A percentile compares a stretch with the other conserved stretches of the same genome.
These are phyloP conservation scores for Lucilia sericata DNA, from an alignment of 1,140 invertebrate genomes.

Conservation along the genomic window DNA sequence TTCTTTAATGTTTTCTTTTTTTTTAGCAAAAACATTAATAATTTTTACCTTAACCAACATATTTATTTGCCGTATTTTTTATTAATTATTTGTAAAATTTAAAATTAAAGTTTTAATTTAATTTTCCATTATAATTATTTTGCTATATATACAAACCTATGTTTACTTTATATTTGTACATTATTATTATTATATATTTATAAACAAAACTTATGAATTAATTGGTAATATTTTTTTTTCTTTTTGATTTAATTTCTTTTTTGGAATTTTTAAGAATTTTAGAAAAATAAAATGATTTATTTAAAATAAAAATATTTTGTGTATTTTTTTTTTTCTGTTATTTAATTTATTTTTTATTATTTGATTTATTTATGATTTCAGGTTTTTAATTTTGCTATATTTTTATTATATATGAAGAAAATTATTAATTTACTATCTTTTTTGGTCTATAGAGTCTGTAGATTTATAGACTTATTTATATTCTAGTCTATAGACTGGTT, in stretches of 20 bases:
- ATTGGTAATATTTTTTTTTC: constrained; percentile 2
- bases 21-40: background rate
- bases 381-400: background rate
- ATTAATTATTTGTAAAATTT: constrained; percentile 34
- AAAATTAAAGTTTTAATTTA: constrained; percentile 42
- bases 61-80: background rate
- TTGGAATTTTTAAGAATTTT: constrained; percentile 20
- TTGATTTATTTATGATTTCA: background rate
- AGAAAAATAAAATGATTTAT: constrained; percentile 11
- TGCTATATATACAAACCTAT: background rate
- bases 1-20: background rate
- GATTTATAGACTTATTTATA: too few species aligned
- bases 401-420: too few species aligned
- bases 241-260: constrained; percentile 49
- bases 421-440: too few species aligned
- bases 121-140: background rate
- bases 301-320: constrained; percentile 7
- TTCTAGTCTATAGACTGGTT: too few species aligned
- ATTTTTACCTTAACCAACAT: background rate
- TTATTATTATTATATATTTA: constrained; percentile 26
- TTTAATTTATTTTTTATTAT: background rate
- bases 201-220: constrained; percentile 25
- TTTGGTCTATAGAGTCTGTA: too few species aligned
- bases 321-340: background rate
- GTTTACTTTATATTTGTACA: constrained; percentile 12